Base-by-base conservation (phyloP, 1,140 invertebrate species). In the Aphidius gifuensis region DNA sequence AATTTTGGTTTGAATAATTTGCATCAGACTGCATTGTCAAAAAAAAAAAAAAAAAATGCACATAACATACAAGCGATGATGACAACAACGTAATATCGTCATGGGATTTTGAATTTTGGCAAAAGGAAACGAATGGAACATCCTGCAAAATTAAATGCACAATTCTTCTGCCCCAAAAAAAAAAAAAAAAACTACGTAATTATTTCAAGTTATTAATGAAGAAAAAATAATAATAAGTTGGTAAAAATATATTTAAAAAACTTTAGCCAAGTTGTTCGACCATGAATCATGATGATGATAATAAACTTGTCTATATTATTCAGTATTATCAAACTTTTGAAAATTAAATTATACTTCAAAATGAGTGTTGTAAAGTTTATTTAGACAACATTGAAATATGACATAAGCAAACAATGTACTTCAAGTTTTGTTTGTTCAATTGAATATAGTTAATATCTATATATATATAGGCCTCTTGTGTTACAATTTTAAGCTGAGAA, bases 91-190 rank as follows among this genome's bases (percentile, higher is more conserved):
- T 9, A 32, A 32, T 32, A 4, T 32, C 23, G 23, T 32, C 23
- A 32, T 32, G 23, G 55, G 57, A 59, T 61, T 62, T 60, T 40
- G 47, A 47, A 55, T 49, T 61, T 57, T 67, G 62, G 68, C 62
- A 67, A 64, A 53, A 64, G 73, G 72, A 74, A 75, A 61, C 68
- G 64, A 66, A 68, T 69, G 59, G 72, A 68, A 69, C 68, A 61
- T 62, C 4, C 11, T 55, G 23, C 38, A 56, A 45, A 44, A 39
- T 23, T 8, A 32, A 7, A 39, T 53, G 9, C 53, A 16, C 53
- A 43, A n/a, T n/a, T 55, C 11, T 32, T 16, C 38, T 55, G 23
- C 4, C 23, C 2, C 1, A 23, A 23, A 23, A 23, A 32, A 32
- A 32, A 32, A 32, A 32, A 32, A 32, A 32, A 2, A 47, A 47